Percentiles rank a stretch among this genome's conserved stretches.
Evolutionary conservation across 2,888 invertebrate species (phyloP).

Genomic region (Tachina fera): DNA sequence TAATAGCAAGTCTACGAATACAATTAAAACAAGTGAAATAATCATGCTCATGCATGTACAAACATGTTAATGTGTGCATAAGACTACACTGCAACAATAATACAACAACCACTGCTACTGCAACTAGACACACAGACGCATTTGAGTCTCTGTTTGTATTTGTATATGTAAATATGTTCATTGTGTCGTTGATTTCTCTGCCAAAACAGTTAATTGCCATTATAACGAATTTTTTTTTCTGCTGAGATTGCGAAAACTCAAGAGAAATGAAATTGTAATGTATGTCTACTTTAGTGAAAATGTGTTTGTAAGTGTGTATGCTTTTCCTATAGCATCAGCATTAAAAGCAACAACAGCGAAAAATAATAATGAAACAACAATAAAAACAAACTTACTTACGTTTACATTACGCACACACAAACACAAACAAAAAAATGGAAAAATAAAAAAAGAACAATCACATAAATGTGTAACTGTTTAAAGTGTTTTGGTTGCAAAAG

Average conservation of each 20-base stretch:
- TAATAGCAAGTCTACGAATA: constrained; percentile 46
- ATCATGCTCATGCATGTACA: constrained; percentile 50
- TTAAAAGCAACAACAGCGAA: constrained; percentile 30
- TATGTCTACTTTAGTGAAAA: constrained; percentile 1
- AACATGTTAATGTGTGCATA: constrained; percentile 56
- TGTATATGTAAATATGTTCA: constrained; percentile 29
- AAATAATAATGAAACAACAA: constrained; percentile 34
- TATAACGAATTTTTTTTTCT: constrained; percentile 40
- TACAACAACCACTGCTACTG: background rate
- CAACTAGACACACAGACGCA: constrained; percentile 32
- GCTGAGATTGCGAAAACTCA: constrained; percentile 71
- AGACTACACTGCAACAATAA: constrained; percentile 27
- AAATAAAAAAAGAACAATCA: background rate
- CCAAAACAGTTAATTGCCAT: constrained; percentile 66
- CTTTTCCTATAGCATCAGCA: constrained; percentile 26
- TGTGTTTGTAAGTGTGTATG: background rate
- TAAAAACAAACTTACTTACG: constrained; percentile 40
- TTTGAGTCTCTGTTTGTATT: background rate
- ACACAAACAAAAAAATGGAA: background rate
- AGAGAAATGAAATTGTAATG: constrained; percentile 61
- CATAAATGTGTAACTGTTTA: constrained; percentile 36
- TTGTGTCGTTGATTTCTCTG: constrained; percentile 62
- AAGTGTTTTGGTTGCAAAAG: constrained; percentile 36
- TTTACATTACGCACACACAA: constrained; percentile 2
- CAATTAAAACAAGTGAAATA: constrained; percentile 46